Percentiles rank a stretch among this genome's conserved stretches.
phyloP scores from a whole-genome alignment of 2,888 invertebrate genomes.

The Falcaria lacertinaria region DNA sequence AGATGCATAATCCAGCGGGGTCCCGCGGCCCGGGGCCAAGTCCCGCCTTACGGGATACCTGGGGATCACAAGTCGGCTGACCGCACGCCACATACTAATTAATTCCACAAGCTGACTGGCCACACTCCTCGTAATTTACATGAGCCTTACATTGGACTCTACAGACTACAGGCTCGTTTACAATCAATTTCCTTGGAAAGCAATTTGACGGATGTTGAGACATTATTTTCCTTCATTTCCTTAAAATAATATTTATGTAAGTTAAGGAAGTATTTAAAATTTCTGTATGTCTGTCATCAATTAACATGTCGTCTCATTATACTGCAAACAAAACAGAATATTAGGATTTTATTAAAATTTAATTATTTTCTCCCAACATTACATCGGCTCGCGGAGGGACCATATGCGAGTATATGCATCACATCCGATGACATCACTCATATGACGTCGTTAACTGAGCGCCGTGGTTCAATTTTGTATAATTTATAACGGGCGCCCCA shows the following conservation, averaged over 20 bases:
- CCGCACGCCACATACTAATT: slow-evolving; percentile 31
- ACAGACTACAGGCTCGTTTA: background rate
- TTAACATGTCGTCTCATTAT: too few relatives aligned
- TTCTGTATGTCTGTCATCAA: too few relatives aligned
- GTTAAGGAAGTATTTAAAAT: too few relatives aligned
- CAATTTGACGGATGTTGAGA: background rate
- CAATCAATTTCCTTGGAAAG: background rate
- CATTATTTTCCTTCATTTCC: too few relatives aligned
- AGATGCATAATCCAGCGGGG: background rate
- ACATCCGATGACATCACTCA: background rate
- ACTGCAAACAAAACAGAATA: too few relatives aligned
- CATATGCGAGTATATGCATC: background rate
- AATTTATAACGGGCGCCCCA: background rate
- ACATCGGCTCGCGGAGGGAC: too few relatives aligned
- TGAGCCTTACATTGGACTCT: slow-evolving; percentile 10
- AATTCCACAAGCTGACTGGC: slow-evolving; percentile 34
- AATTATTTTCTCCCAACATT: too few relatives aligned
- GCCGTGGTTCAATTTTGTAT: background rate
- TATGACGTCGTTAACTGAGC: background rate
- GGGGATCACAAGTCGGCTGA: slow-evolving; percentile 22
- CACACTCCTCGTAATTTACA: slow-evolving; percentile 31
- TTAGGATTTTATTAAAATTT: too few relatives aligned
- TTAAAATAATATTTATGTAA: too few relatives aligned
- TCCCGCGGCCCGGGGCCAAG: background rate
- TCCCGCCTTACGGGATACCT: background rate